phyloP scores from a whole-genome alignment of 2,797 vertebrate species.

The Phataginus tetradactyla region DNA sequence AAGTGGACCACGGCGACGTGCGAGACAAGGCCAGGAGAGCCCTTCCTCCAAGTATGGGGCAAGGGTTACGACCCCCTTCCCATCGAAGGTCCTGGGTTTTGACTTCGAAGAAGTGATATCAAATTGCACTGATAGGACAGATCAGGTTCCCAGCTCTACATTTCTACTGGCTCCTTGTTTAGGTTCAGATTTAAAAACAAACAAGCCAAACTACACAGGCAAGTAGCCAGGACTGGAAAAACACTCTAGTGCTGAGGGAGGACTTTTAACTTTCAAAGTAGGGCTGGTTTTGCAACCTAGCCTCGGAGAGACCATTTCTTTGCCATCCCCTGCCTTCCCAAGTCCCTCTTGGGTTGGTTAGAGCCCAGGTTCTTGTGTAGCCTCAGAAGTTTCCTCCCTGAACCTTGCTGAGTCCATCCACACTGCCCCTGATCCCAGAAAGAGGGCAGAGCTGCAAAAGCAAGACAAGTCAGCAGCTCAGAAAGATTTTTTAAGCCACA shows the following conservation, averaged over 20 bases:
- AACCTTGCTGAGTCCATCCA: background rate
- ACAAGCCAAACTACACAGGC: background rate
- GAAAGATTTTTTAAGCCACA: background rate
- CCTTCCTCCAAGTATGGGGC: background rate
- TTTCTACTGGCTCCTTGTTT: background rate
- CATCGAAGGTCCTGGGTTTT: background rate
- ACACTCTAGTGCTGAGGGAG: background rate
- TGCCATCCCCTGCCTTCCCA: background rate
- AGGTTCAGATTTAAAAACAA: background rate
- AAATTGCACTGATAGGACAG: background rate
- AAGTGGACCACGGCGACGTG: background rate
- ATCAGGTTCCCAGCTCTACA: background rate
- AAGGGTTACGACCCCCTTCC: background rate
- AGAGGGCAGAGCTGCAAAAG: constrained; percentile 33
- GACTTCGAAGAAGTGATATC: background rate
- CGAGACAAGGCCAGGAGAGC: background rate
- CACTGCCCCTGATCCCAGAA: background rate
- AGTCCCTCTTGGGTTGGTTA: background rate
- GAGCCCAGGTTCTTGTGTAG: background rate
- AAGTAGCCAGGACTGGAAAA: background rate
- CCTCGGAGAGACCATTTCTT: constrained; percentile 2
- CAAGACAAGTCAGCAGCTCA: background rate
- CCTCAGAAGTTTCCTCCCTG: background rate
- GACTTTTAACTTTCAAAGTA: background rate
- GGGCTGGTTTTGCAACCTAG: background rate